Evolutionary conservation across 1,140 invertebrate species (phyloP).

Genomic region (Limonius californicus): DNA sequence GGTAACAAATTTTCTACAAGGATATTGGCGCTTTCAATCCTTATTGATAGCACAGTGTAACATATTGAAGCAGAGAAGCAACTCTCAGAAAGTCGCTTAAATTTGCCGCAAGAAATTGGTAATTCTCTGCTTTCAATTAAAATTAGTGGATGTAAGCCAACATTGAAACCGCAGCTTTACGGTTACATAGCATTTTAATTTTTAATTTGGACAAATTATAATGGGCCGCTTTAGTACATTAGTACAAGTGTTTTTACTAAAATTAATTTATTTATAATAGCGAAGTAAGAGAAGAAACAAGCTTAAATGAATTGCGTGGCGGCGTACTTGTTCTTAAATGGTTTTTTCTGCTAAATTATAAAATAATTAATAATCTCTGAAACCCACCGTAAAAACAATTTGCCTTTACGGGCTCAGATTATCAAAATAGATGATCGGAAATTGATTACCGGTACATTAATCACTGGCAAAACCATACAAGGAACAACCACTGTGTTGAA

Average conservation of each 20-base stretch:
- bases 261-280: neutral
- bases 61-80: too few species aligned
- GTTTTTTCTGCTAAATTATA: too few species aligned
- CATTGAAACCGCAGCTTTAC: too few species aligned
- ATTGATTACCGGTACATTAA: neutral
- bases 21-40: too few species aligned
- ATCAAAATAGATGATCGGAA: neutral
- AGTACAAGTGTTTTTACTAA: neutral
- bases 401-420: neutral
- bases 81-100: too few species aligned
- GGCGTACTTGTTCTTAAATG: too few species aligned
- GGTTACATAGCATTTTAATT: too few species aligned
- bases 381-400: neutral
- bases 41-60: too few species aligned
- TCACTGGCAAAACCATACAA: neutral
- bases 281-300: neutral
- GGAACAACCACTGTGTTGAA: too few species aligned
- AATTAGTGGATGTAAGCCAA: neutral
- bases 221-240: neutral
- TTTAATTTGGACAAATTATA: too few species aligned
- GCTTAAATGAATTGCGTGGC: too few species aligned
- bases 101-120: neutral
- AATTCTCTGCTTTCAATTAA: neutral
- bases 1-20: too few species aligned
- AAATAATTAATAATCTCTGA: neutral